Base-by-base conservation (phyloP, 2,113 vertebrate species). In the Channa argus region DNA sequence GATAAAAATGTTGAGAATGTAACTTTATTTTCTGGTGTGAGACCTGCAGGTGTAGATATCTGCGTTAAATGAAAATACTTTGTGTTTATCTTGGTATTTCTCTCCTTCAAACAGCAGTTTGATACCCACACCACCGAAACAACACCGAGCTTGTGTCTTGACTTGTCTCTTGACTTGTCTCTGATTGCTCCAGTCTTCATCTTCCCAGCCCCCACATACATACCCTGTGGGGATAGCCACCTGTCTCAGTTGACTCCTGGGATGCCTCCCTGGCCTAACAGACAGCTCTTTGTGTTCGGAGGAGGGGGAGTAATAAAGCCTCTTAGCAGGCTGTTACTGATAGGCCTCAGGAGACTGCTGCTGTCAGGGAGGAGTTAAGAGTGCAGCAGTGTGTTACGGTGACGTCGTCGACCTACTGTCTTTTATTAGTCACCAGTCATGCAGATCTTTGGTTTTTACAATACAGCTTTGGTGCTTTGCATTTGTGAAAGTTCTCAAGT, bases 211-310 rank as follows among this genome's bases (percentile, higher is more conserved):
- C 87, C 88, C 87, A 54, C 70, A 44, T 65, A 79, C 83, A 89
- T 74, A 68, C 90, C 92, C 86, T 72, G 77, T 59, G 89, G 89
- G 84, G 86, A 91, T 86, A 84, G 77, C 88, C 88, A 92, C 92
- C 89, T 90, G 88, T 91, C 82, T 63, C 71, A 63, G 59, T 74
- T 80, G 74, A 89, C 81, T 92, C 81, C 86, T 77, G 89, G 83
- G 86, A 86, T 56, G 74, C 74, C 61, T 74, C 59, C 63, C 45
- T 54, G 70, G 63, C 56, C 88, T 60, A 87, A 78, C 88, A 80
- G 54, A 41, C 54, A 71, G 78, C 47, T 83, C 74, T 82, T 91
- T 92, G 72, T 88, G 81, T 43, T 51, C 36, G 64, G 67, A 63
- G 62, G 56, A 38, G 61, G 54, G 64, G 38, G 77, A 65, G 47